A percentile compares a stretch with the other conserved stretches of the same genome.
phyloP scores from a whole-genome alignment of 1,140 invertebrate species.

The Heliconius nattereri region DNA sequence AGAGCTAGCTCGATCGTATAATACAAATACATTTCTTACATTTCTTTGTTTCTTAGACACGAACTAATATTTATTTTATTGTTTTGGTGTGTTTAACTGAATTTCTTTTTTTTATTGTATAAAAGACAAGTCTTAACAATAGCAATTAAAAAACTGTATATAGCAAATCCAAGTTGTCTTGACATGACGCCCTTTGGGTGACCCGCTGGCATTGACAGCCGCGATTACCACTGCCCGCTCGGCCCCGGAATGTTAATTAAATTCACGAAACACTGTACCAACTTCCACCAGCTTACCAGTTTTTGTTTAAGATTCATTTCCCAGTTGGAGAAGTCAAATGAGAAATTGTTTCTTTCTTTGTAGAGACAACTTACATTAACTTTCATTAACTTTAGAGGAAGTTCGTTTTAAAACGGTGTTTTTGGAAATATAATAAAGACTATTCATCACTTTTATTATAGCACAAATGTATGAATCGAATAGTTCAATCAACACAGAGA shows the following conservation, averaged over 20 bases:
- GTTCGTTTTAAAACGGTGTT: background rate
- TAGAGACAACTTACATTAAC: background rate
- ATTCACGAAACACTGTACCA: constrained; percentile 56
- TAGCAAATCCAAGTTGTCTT: constrained; percentile 26
- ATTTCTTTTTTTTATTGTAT: background rate
- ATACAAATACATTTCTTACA: too few relatives aligned
- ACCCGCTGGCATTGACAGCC: constrained; percentile 57
- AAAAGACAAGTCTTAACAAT: background rate
- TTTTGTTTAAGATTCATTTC: constrained; percentile 40
- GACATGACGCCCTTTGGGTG: constrained; percentile 47
- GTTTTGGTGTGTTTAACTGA: background rate
- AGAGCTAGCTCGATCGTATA: too few relatives aligned
- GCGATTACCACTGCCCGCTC: constrained; percentile 55
- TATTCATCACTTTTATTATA: too few relatives aligned
- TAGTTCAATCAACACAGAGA: too few relatives aligned
- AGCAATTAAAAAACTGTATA: background rate
- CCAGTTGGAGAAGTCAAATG: constrained; percentile 25
- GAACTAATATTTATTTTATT: too few relatives aligned
- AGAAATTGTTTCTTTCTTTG: constrained; percentile 31
- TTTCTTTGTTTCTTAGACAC: too few relatives aligned
- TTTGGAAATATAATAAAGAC: background rate
- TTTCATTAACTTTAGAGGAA: background rate
- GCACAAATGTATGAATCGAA: too few relatives aligned
- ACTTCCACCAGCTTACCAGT: constrained; percentile 55
- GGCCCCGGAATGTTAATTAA: constrained; percentile 65